Base-by-base conservation (phyloP, 2,888 invertebrate genomes). In the Tenodera sinensis region DNA sequence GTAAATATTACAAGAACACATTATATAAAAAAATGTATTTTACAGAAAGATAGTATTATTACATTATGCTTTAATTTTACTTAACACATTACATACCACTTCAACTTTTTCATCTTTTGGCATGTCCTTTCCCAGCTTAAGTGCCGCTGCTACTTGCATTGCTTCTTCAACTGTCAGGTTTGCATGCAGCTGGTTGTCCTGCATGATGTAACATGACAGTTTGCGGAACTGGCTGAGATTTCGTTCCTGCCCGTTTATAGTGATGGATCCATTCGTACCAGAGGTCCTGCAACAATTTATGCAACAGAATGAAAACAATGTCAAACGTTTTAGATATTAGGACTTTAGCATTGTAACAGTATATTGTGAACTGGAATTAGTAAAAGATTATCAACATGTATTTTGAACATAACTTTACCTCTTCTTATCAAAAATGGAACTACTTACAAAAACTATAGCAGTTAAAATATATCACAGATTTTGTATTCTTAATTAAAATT, bases 141-240 rank as follows among this genome's bases (percentile, higher is more conserved):
- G 94, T 91, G 97, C 97, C 2, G 98, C 97, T 12, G 98, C 98
- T 81, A 98, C 98, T 91, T 96, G 96, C 98, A 99, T 98, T 54
- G 98, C 97, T 93, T 99, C 99, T 92, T 97, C 96, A 4, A 99
- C 98, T 0, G 98, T 98, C 91, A 99, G 95, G 94, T 99, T 98
- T 0, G 97, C 97, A 92, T 98, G 97, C 84, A 99, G 95, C 93
- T 98, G 97, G 93, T 98, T 98, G 93, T 98, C 98, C 93, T 99
- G 99, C 98, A 98, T 98, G 93, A 99, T 99, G 94, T 99, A 99
- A 92, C 98, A 98, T 0, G 98, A 98, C 91, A 98, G 94, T 94
- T 98, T 98, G 90, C 98, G 96, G 94, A 99, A 99, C 92, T 96
- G 95, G 91, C 97, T 97, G 91, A 97, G 93, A 93, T 97, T 97